Evolutionary conservation across 1,140 invertebrate species (phyloP).

Genomic region (Anoplolepis gracilipes): DNA sequence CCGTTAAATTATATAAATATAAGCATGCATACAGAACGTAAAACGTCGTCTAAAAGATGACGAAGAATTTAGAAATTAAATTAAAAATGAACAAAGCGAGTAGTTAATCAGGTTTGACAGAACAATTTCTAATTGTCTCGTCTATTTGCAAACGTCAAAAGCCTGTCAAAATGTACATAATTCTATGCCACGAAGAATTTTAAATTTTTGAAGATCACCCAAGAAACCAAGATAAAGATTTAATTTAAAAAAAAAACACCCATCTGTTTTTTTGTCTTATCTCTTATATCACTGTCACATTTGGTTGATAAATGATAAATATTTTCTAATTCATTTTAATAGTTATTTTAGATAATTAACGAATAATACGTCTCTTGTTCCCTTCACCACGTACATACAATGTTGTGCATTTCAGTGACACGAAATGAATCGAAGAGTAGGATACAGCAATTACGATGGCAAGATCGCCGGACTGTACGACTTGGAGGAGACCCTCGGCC

Average conservation of each 20-base stretch:
- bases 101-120: not conserved
- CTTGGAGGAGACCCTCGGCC: slow-evolving; percentile 96
- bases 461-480: slow-evolving; percentile 99
- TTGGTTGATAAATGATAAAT: not conserved
- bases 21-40: too few relatives aligned
- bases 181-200: not conserved
- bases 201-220: not conserved
- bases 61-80: not conserved
- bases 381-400: not conserved
- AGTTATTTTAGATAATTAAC: not conserved
- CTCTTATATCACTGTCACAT: too few relatives aligned
- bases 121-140: not conserved
- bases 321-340: not conserved
- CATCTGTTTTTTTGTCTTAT: not conserved
- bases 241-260: not conserved
- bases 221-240: too few relatives aligned
- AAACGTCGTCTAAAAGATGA: not conserved
- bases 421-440: slow-evolving; percentile 82
- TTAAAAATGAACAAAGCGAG: not conserved
- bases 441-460: slow-evolving; percentile 89
- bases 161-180: not conserved
- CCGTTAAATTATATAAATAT: not conserved
- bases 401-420: slow-evolving; percentile 66
- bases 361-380: not conserved
- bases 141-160: not conserved